These are phyloP conservation scores for Halesus radiatus DNA, from an alignment of 1,140 invertebrate species.

Conservation along the genomic window DNA sequence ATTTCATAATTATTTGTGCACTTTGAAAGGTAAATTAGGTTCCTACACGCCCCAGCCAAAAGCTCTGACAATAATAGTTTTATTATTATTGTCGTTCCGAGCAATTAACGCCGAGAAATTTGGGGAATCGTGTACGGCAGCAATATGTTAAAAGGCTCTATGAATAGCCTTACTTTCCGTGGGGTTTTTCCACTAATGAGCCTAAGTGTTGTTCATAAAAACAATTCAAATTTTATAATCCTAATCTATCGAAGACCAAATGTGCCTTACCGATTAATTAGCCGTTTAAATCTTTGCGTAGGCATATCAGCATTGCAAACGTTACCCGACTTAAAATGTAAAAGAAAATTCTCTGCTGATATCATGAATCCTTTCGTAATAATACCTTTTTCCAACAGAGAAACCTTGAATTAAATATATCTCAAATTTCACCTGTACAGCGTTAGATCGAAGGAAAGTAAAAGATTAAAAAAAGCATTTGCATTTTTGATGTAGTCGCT, in stretches of 20 bases:
- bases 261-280: too few relatives aligned
- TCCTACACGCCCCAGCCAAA: neutral
- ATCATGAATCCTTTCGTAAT: too few relatives aligned
- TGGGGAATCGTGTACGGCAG: neutral
- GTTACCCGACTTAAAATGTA: too few relatives aligned
- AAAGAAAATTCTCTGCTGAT: too few relatives aligned
- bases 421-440: too few relatives aligned
- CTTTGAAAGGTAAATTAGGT: neutral
- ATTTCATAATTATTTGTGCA: neutral
- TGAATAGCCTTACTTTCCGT: neutral
- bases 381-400: too few relatives aligned
- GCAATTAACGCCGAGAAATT: constrained; percentile 44
- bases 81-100: constrained; percentile 36
- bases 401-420: too few relatives aligned
- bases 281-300: too few relatives aligned
- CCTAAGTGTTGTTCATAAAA: constrained; percentile 19
- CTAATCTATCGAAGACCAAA: neutral
- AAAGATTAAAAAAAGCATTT: too few relatives aligned
- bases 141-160: constrained; percentile 4
- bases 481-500: too few relatives aligned
- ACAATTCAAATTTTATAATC: neutral
- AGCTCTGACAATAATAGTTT: neutral
- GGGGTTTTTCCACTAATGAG: neutral
- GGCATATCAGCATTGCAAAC: too few relatives aligned
- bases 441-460: too few relatives aligned